phyloP scores from a whole-genome alignment of 2,797 vertebrate species.

The Helicolenus hilgendorfi region DNA sequence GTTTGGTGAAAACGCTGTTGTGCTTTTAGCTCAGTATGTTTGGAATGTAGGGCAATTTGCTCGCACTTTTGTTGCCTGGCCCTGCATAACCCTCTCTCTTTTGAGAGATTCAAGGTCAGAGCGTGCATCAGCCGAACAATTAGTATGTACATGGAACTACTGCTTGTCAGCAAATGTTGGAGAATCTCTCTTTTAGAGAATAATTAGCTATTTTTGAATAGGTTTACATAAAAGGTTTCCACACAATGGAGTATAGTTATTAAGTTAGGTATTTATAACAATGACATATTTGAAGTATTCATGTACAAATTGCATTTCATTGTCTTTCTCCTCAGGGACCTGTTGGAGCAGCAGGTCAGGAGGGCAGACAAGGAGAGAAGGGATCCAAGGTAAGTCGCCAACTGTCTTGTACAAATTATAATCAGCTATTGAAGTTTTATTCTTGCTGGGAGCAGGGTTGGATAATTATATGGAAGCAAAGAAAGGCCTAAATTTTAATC shows the following conservation, averaged over 20 bases:
- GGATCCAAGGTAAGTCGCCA: slow-evolving; percentile 93
- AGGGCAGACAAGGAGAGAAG: slow-evolving; percentile 97
- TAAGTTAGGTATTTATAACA: not conserved
- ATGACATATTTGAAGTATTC: not conserved
- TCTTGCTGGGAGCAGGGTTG: not conserved
- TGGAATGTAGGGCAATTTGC: slow-evolving; percentile 69
- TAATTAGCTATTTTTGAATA: not conserved
- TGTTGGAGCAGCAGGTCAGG: slow-evolving; percentile 91
- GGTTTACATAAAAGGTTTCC: not conserved
- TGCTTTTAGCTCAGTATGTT: slow-evolving; percentile 74
- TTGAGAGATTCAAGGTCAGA: slow-evolving; percentile 58
- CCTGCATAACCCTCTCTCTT: slow-evolving; percentile 6
- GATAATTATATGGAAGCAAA: not conserved
- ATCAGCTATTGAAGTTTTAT: not conserved
- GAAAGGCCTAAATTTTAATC: not conserved
- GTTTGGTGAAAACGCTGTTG: slow-evolving; percentile 69
- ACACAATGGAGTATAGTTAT: not conserved
- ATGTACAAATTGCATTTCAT: not conserved
- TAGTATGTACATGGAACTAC: slow-evolving; percentile 5
- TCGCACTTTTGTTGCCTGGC: slow-evolving; percentile 19
- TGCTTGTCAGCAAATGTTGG: slow-evolving; percentile 16
- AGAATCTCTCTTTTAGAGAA: not conserved
- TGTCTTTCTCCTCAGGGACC: slow-evolving; percentile 90
- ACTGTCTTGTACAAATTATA: not conserved
- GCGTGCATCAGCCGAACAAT: slow-evolving; percentile 6